phyloP scores from a whole-genome alignment of 1,140 invertebrate genomes.

The Akabosia matsudoensis region DNA sequence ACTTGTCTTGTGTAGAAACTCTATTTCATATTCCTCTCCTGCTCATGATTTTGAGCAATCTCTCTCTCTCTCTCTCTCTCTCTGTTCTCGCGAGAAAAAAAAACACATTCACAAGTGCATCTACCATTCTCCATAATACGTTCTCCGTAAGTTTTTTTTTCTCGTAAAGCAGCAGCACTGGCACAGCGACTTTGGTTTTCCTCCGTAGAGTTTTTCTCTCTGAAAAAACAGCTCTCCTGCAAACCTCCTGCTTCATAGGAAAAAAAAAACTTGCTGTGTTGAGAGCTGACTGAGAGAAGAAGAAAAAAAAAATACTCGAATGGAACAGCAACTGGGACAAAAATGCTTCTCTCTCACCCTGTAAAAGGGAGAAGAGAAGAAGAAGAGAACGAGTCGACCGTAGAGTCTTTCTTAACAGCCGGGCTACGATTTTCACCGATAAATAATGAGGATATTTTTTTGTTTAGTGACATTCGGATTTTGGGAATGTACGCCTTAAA shows the following conservation, averaged over 20 bases:
- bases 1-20: too few relatives aligned
- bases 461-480: too few relatives aligned
- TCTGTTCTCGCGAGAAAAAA: not conserved
- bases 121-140: not conserved
- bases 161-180: not conserved
- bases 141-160: not conserved
- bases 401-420: too few relatives aligned
- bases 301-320: not conserved
- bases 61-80: not conserved
- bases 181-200: not conserved
- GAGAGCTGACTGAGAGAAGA: not conserved
- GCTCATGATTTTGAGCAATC: constrained; percentile 1
- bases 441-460: too few relatives aligned
- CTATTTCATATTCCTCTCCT: constrained; percentile 10
- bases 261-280: too few relatives aligned
- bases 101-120: not conserved
- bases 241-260: not conserved
- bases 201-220: too few relatives aligned
- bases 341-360: too few relatives aligned
- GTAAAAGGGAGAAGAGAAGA: too few relatives aligned
- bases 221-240: too few relatives aligned
- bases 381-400: too few relatives aligned
- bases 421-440: too few relatives aligned
- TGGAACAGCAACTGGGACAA: not conserved
- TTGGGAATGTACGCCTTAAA: too few relatives aligned